Evolutionary conservation across 2,888 invertebrate genomes (phyloP).

Genomic region (Eupithecia centaureata): DNA sequence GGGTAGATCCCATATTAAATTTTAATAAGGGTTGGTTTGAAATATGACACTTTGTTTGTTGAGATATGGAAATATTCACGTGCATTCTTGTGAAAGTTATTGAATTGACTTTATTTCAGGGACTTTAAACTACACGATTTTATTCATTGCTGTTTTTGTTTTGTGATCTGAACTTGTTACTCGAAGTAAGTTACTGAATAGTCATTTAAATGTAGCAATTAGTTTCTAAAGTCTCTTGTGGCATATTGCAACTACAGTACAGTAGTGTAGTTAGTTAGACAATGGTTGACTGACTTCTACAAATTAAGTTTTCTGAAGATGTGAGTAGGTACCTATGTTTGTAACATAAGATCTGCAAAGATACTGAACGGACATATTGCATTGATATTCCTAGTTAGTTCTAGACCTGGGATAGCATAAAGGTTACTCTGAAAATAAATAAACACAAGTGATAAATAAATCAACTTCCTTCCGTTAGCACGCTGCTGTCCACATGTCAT

Average conservation of each 20-base stretch:
- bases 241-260: neutral
- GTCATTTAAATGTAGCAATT: neutral
- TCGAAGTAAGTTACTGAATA: no score
- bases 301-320: neutral
- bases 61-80: neutral
- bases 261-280: no score
- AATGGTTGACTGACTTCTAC: neutral
- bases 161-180: neutral
- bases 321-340: no score
- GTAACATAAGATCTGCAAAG: no score
- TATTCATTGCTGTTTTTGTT: neutral
- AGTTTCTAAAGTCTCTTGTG: neutral
- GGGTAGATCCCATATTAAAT: neutral
- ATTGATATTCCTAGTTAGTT: no score
- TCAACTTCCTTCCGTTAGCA: constrained; percentile 27
- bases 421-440: neutral
- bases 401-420: no score
- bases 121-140: neutral
- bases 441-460: neutral
- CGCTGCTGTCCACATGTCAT: constrained; percentile 15
- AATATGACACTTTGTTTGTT: neutral
- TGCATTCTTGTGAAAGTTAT: neutral
- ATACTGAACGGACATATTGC: no score
- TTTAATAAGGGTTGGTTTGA: neutral
- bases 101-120: neutral